These are phyloP conservation scores for Tetranychus truncatus DNA, from an alignment of 2,888 invertebrate species.

Conservation along the genomic window DNA sequence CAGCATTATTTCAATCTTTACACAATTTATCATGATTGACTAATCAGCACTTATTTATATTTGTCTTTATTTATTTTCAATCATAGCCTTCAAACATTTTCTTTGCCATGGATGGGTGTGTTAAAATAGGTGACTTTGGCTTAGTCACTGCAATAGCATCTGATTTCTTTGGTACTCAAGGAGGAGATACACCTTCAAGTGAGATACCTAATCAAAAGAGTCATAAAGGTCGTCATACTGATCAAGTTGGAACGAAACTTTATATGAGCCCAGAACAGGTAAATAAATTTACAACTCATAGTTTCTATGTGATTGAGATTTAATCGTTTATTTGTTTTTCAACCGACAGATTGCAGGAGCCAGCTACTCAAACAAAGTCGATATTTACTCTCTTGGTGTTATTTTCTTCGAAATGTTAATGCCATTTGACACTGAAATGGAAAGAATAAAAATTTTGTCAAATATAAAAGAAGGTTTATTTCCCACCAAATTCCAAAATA, in stretches of 20 bases:
- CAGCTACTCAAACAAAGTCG: slow-evolving; percentile 39
- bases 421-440: slow-evolving; percentile 77
- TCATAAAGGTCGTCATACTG: slow-evolving; percentile 34
- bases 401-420: slow-evolving; percentile 80
- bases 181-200: slow-evolving; percentile 14
- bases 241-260: slow-evolving; percentile 62
- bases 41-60: neutral
- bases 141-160: slow-evolving; percentile 68
- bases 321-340: slow-evolving; percentile 28
- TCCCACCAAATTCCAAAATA: slow-evolving; percentile 35
- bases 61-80: neutral
- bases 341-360: slow-evolving; percentile 29
- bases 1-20: too few relatives aligned
- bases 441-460: slow-evolving; percentile 47
- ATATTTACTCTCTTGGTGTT: slow-evolving; percentile 80
- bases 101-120: slow-evolving; percentile 67
- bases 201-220: slow-evolving; percentile 1
- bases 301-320: slow-evolving; percentile 32
- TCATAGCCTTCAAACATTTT: slow-evolving; percentile 67
- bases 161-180: slow-evolving; percentile 25
- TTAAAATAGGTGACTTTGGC: slow-evolving; percentile 96
- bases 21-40: neutral
- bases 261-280: slow-evolving; percentile 97
- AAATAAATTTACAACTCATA: slow-evolving; percentile 25
- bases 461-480: slow-evolving; percentile 47